A percentile compares a stretch with the other conserved stretches of the same genome.
Conservation (phyloP, 2,888 invertebrate species). For the Eristalis intricaria region DNA sequence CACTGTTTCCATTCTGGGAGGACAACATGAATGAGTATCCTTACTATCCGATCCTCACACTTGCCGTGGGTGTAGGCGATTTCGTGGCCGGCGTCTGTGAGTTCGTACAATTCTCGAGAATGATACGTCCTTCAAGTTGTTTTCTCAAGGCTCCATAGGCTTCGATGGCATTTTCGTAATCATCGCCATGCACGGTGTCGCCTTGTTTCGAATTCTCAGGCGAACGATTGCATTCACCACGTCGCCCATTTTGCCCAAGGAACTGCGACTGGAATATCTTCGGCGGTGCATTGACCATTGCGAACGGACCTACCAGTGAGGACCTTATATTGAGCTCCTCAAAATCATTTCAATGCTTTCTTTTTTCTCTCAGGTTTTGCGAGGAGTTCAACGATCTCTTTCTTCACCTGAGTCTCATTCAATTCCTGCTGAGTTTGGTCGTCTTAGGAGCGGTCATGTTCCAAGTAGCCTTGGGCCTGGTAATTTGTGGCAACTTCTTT, state of each 20-base stretch:
- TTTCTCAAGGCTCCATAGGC: conserved; percentile 74
- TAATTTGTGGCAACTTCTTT: conserved; percentile 32
- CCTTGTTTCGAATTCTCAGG: conserved; percentile 74
- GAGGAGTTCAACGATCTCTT: conserved; percentile 74
- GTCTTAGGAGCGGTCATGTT: conserved; percentile 76
- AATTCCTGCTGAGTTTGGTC: conserved; percentile 77
- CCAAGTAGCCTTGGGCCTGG: conserved; percentile 76
- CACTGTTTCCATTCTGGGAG: conserved; percentile 76
- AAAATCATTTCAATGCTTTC: background rate
- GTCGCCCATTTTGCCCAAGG: conserved; percentile 74
- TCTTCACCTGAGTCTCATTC: conserved; percentile 75
- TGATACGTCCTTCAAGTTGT: background rate
- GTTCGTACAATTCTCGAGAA: conserved; percentile 18
- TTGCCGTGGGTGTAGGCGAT: conserved; percentile 66
- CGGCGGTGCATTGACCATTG: conserved; percentile 77
- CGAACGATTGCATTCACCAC: conserved; percentile 75
- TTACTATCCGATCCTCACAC: conserved; percentile 75
- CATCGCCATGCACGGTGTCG: conserved; percentile 76
- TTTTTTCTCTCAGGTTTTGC: conserved; percentile 73
- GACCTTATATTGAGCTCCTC: too few relatives aligned
- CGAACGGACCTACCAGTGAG: conserved; percentile 74
- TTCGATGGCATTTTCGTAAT: conserved; percentile 78
- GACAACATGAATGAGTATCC: conserved; percentile 76
- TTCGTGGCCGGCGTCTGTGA: conserved; percentile 75
- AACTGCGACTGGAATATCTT: conserved; percentile 75